Evolutionary conservation across 2,113 vertebrate species (phyloP).

Genomic region (Manacus vitellinus): DNA sequence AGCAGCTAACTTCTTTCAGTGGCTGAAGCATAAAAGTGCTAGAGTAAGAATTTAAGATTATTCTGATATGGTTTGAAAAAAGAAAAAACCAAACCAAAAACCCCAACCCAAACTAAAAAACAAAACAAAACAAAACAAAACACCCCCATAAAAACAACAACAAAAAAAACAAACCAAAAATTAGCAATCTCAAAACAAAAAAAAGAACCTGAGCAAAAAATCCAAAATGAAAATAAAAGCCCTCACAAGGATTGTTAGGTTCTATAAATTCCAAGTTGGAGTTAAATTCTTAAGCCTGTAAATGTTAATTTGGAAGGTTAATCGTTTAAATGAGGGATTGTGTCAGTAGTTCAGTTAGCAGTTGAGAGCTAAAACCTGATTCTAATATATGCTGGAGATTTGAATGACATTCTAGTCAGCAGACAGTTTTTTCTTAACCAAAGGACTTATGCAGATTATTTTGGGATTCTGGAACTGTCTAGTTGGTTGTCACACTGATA

Average conservation of each 20-base stretch:
- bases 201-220: not conserved
- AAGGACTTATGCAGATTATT: not conserved
- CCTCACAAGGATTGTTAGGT: not conserved
- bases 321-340: not conserved
- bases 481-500: not conserved
- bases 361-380: not conserved
- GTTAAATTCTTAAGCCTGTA: not conserved
- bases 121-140: not conserved
- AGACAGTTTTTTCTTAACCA: not conserved
- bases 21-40: not conserved
- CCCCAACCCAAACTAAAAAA: not conserved
- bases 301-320: conserved; percentile 9
- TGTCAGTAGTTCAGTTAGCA: not conserved
- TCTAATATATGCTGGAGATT: not conserved
- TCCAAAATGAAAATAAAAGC: not conserved
- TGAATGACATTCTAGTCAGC: not conserved
- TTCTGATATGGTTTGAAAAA: not conserved
- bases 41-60: not conserved
- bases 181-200: not conserved
- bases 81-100: not conserved
- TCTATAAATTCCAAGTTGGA: not conserved
- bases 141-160: not conserved
- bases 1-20: not conserved
- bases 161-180: too few species aligned
- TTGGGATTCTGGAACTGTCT: not conserved